Evolutionary conservation across 2,113 vertebrate genomes (phyloP), one percentile per base, ranked within the genome.

Genomic region (Nothoprocta perdicaria): DNA sequence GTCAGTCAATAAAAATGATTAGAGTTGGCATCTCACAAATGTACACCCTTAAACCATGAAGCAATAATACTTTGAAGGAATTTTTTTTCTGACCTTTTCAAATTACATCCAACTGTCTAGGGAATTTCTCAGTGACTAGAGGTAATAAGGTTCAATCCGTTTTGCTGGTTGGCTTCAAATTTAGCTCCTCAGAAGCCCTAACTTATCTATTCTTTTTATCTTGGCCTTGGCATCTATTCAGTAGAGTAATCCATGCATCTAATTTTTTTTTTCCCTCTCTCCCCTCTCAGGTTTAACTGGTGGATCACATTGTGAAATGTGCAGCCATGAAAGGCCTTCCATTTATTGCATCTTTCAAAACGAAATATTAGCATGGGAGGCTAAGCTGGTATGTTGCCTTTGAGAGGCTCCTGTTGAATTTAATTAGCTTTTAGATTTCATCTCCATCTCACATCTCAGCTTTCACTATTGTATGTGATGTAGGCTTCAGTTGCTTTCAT

Each of bases 131-230:
- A 97, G 96, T 97, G 96, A 98, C 97, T 97, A 91, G 96, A 97
- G 96, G 97, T 97, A 98, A 98, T 98, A 97, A 98, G 97, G 97
- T 98, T 98, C 97, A 98, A 98, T 98, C 97, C 80, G 80, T 97
- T 97, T 97, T 98, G 97, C 96, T 79, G 83, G 95, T 97, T 97
- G 97, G 89, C 97, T 97, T 97, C 96, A 97, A 97, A 98, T 98
- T 97, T 95, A 97, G 96, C 96, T 98, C 94, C 86, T 96, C 91
- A 74, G 50, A 93, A 97, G 95, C 95, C 93, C 88, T 93, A 96
- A 97, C 94, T 97, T 98, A 97, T 97, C 98, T 96, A 48, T 97
- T 97, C 96, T 97, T 97, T 97, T 97, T 95, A 97, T 98, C 97
- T 97, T 91, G 88, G 94, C 75, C 86, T 93, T 97, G 96, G 96